Percentiles rank a stretch among this genome's conserved stretches.
phyloP scores from a whole-genome alignment of 2,888 invertebrate genomes.

The Pogonocherus hispidulus region DNA sequence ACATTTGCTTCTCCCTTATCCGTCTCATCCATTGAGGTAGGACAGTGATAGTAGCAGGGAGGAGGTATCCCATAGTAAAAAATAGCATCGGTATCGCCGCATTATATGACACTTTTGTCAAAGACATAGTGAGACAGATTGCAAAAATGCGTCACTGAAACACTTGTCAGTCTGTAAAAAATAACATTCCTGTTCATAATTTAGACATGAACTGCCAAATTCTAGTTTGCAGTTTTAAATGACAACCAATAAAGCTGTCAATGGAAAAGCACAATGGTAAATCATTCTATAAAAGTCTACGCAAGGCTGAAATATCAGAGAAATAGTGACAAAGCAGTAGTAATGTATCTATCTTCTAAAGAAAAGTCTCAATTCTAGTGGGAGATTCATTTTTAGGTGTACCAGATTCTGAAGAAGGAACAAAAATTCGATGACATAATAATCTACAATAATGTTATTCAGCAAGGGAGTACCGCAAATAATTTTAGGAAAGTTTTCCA shows the following conservation, averaged over 20 bases:
- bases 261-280: conserved; percentile 61
- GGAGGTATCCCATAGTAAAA: too few species aligned
- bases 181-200: too few species aligned
- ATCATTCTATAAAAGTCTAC: conserved; percentile 67
- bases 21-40: too few species aligned
- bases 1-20: too few species aligned
- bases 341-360: conserved; percentile 12
- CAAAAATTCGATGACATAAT: conserved; percentile 44
- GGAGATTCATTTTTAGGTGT: conserved; percentile 42
- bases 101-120: too few species aligned
- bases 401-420: conserved; percentile 43
- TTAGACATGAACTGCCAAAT: not conserved
- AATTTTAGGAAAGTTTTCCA: conserved; percentile 49
- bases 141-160: too few species aligned
- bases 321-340: conserved; percentile 23
- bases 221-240: conserved; percentile 5
- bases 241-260: conserved; percentile 11
- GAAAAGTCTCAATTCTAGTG: not conserved
- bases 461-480: not conserved
- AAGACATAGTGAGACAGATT: too few species aligned
- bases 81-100: too few species aligned
- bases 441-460: conserved; percentile 27
- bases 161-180: too few species aligned
- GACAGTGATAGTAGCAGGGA: too few species aligned
- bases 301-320: conserved; percentile 64